Percentiles rank a stretch among this genome's conserved stretches.
Evolutionary conservation across 2,113 vertebrate genomes (phyloP).

Genomic region (Cephalopterus ornatus): DNA sequence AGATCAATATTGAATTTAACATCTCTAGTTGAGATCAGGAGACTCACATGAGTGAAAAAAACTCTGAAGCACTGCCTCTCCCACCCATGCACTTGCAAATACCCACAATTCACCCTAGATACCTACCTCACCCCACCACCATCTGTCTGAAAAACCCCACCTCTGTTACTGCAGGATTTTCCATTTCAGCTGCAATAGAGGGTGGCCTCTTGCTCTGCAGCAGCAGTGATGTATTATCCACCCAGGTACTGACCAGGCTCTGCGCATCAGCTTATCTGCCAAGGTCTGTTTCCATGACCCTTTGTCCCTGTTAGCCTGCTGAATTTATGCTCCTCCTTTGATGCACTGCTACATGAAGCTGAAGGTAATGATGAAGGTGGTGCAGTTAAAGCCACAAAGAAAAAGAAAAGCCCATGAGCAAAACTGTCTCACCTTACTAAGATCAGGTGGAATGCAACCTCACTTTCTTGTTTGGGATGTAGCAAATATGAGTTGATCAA

Average conservation of each 20-base stretch:
- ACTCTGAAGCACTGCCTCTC: not conserved
- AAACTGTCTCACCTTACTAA: not conserved
- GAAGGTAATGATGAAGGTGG: not conserved
- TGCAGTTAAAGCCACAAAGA: not conserved
- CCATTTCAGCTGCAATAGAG: not conserved
- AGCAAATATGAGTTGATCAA: not conserved
- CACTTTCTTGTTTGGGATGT: not conserved
- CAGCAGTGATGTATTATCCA: not conserved
- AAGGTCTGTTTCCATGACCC: constrained; percentile 7
- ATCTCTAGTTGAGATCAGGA: not conserved
- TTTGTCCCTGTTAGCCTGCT: not conserved
- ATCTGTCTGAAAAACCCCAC: not conserved
- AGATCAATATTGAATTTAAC: not conserved
- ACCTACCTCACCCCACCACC: not conserved
- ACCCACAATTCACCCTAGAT: not conserved
- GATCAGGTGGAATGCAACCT: not conserved
- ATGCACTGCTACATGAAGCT: not conserved
- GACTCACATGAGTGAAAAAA: not conserved
- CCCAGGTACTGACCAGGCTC: not conserved
- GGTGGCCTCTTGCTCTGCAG: not conserved
- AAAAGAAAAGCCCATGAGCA: not conserved
- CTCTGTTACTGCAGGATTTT: not conserved
- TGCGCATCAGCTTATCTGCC: not conserved
- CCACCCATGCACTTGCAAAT: not conserved
- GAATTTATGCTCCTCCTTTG: constrained; percentile 2